These are phyloP conservation scores for Gadopsis marmoratus DNA, from an alignment of 2,797 vertebrate genomes.

Conservation along the genomic window DNA sequence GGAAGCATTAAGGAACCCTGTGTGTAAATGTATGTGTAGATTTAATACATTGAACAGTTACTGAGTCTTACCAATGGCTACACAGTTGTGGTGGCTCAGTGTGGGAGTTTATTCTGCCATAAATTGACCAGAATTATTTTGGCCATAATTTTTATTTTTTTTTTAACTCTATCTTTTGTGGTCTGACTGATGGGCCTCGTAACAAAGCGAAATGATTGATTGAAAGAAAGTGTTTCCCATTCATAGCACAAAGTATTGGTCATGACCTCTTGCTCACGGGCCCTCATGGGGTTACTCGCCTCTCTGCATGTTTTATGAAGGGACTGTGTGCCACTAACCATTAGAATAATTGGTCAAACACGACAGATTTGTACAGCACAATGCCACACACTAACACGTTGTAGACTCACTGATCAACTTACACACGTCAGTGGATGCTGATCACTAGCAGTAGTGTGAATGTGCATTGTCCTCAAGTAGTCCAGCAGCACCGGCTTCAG, in stretches of 20 bases:
- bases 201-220: slow-evolving; percentile 14
- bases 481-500: slow-evolving; percentile 3
- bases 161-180: neutral
- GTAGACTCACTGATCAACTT: slow-evolving; percentile 53
- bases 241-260: slow-evolving; percentile 20
- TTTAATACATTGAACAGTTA: neutral
- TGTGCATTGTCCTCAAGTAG: slow-evolving; percentile 16
- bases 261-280: slow-evolving; percentile 27
- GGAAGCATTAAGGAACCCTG: neutral
- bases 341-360: slow-evolving; percentile 73
- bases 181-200: neutral
- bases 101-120: slow-evolving; percentile 10
- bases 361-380: slow-evolving; percentile 58
- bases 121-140: neutral
- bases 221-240: slow-evolving; percentile 31
- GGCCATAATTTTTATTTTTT: neutral
- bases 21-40: neutral
- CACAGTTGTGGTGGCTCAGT: neutral
- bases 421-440: slow-evolving; percentile 49
- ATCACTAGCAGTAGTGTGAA: slow-evolving; percentile 20
- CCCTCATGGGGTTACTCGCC: slow-evolving; percentile 20
- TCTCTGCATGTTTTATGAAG: slow-evolving; percentile 37
- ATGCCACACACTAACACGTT: slow-evolving; percentile 20
- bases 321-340: slow-evolving; percentile 33
- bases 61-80: neutral